Evolutionary conservation across 2,113 vertebrate genomes (phyloP).

Genomic region (Cyprinus carpio): DNA sequence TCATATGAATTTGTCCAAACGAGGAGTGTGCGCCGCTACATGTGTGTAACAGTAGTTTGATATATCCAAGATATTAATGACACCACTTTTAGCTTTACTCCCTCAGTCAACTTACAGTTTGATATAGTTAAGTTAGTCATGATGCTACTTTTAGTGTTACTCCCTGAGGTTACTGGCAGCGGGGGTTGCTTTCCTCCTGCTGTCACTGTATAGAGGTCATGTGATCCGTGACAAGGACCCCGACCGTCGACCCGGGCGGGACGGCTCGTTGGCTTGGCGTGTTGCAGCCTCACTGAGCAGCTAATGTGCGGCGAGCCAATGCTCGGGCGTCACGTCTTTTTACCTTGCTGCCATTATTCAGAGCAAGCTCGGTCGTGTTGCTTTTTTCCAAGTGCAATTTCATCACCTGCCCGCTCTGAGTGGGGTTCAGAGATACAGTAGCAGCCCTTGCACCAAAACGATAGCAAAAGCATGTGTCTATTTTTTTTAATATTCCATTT

Average conservation of each 20-base stretch:
- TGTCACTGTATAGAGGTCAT: neutral
- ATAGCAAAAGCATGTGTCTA: too few relatives aligned
- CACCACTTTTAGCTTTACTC: too few relatives aligned
- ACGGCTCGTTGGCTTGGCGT: neutral
- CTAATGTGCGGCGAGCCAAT: neutral
- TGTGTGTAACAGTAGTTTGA: neutral
- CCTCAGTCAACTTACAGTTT: too few relatives aligned
- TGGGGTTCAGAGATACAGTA: too few relatives aligned
- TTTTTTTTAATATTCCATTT: too few relatives aligned
- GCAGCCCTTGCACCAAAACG: too few relatives aligned
- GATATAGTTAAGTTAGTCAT: too few relatives aligned
- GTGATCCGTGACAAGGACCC: neutral
- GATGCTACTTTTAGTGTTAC: neutral
- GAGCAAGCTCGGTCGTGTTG: neutral
- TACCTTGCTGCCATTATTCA: neutral
- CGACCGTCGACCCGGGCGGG: neutral
- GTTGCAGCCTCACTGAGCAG: neutral
- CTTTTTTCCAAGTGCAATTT: neutral
- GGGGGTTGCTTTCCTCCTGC: neutral
- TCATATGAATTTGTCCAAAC: too few relatives aligned
- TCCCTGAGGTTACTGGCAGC: neutral
- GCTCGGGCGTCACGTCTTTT: too few relatives aligned
- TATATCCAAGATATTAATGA: too few relatives aligned
- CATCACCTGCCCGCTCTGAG: too few relatives aligned
- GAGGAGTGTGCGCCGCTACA: neutral